Evolutionary conservation across 2,797 vertebrate genomes (phyloP).

Genomic region (Rhynchotus rufescens): DNA sequence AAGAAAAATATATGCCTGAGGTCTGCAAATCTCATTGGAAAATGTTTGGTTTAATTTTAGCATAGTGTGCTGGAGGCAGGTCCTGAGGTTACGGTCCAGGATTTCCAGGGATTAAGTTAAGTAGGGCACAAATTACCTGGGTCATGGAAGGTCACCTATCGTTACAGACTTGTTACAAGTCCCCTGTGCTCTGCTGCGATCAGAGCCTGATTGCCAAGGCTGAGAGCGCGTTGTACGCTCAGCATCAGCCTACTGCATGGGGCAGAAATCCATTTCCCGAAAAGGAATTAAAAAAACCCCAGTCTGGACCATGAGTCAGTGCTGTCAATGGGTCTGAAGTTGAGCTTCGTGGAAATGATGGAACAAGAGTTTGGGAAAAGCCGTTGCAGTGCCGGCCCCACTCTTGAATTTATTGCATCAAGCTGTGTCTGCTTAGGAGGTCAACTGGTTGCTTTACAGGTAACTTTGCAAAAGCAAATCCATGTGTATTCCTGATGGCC

Average conservation of each 20-base stretch:
- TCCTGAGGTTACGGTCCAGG: slow-evolving; percentile 64
- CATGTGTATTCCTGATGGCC: neutral
- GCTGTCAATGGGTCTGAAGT: neutral
- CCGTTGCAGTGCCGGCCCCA: neutral
- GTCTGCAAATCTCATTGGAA: slow-evolving; percentile 51
- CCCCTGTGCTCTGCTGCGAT: neutral
- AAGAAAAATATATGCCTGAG: neutral
- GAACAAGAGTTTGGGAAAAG: neutral
- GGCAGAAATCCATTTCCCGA: neutral
- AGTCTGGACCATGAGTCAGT: neutral
- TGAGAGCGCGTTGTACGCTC: neutral
- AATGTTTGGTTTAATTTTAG: slow-evolving; percentile 70
- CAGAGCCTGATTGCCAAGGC: neutral
- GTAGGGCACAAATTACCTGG: slow-evolving; percentile 60
- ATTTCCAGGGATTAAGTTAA: slow-evolving; percentile 74
- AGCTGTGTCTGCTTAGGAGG: neutral
- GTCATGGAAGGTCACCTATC: slow-evolving; percentile 34
- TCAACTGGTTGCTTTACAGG: neutral
- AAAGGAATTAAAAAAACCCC: neutral
- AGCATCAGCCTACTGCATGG: neutral
- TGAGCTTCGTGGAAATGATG: neutral
- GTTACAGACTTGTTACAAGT: neutral
- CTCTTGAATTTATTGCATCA: neutral
- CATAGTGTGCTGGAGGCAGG: slow-evolving; percentile 22
- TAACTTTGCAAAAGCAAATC: neutral